Evolutionary conservation across 1,140 invertebrate genomes (phyloP), one percentile per base, ranked within the genome.

Genomic region (Capitella teleta): DNA sequence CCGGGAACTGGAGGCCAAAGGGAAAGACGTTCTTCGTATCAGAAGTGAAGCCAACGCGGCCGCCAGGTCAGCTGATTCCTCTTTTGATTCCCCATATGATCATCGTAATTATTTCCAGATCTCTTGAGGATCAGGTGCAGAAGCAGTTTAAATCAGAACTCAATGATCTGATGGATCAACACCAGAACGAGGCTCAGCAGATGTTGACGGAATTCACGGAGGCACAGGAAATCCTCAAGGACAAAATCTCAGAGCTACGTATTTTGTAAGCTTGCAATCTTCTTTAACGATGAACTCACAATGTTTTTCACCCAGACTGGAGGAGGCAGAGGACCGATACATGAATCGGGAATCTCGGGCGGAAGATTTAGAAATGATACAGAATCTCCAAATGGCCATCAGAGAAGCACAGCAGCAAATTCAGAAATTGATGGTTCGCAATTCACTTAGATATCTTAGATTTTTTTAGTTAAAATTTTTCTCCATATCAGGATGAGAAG

Each of bases 321-420:
- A 64, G 23, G 68, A 71, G 44, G 62, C 66, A 19, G 61, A 71
- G 42, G 67, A 70, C 12, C 57, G 59, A n/a, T 71, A 68, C 53
- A 43, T 49, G 19, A 67, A 68, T 38, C 51, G 70, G 26, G 68
- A 70, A 26, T 68, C 70, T 1, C 54, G 69, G 10, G 61, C 63
- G 8, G 70, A 73, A 51, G 70, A 73, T 54, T 47, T 73, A 18
- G 65, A 70, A 43, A 50, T 63, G 8, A 73, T 73, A n/a, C 46
- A 65, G 6, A 57, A 61, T 30, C 52, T 73, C n/a, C 57, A 63
- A 28, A 49, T 58, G 28, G 55, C 58, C 24, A 50, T 73, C 4
- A 21, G 30, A 5, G 64, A 71, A 30, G 58, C 59, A 46, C 68
- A 72, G 47, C 23, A 57, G n/a, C 38, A 58, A 42, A 59, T 73